phyloP scores from a whole-genome alignment of 2,113 vertebrate species.

The Odontophorus gujanensis region DNA sequence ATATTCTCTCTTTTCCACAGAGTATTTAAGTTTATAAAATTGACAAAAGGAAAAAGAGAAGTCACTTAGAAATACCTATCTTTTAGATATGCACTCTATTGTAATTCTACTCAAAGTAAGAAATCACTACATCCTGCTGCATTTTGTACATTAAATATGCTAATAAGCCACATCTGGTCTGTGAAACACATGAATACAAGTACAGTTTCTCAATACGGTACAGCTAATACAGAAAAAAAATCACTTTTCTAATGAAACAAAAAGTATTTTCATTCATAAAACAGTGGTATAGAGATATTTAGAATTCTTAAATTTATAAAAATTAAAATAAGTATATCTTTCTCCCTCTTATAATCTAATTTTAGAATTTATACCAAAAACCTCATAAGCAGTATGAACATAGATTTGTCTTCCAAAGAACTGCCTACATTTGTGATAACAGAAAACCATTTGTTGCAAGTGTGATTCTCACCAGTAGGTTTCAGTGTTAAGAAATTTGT shows the following conservation, averaged over 20 bases:
- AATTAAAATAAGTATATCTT: neutral
- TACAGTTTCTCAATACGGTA: neutral
- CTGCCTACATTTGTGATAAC: neutral
- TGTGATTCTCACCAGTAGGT: neutral
- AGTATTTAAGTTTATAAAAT: neutral
- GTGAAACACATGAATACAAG: neutral
- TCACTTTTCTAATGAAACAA: neutral
- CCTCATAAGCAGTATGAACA: neutral
- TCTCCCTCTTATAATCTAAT: neutral
- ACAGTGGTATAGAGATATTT: neutral
- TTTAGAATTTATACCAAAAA: neutral
- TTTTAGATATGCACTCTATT: neutral
- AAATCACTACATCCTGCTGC: neutral
- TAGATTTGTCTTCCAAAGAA: neutral
- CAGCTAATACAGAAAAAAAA: neutral
- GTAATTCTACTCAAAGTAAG: neutral
- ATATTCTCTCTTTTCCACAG: neutral
- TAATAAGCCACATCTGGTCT: neutral
- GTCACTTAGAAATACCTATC: neutral
- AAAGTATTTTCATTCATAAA: neutral
- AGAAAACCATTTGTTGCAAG: neutral
- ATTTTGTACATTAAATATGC: neutral
- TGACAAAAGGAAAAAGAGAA: neutral
- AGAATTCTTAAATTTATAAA: neutral
- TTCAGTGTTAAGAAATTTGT: neutral